Base-by-base conservation (phyloP, 2,888 invertebrate species). In the Neoitamus cyanurus region DNA sequence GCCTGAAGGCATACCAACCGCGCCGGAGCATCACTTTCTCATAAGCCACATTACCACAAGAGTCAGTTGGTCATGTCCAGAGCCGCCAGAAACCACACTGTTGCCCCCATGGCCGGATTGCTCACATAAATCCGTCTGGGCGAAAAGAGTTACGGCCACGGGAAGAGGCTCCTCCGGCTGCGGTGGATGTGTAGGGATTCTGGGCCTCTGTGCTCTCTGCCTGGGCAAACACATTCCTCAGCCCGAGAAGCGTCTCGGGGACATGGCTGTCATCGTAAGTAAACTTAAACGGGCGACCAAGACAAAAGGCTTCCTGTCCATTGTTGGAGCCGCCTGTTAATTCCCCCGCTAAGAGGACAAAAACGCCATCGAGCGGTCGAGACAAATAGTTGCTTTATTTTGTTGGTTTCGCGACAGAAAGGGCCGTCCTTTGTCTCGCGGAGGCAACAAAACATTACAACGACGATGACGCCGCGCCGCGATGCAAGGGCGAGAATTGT, bases 341-440 rank as follows among this genome's bases (percentile, higher is more conserved):
- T 58, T 58, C 58, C 58, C 58, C 58, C 58, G 20, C 58, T 42
- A 42, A 58, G 58, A 20, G 9, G 58, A 58, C 25, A 25, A 58
- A 58, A 25, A 20, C 58, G 7, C 58, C 58, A 58, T 58, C 20
- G 25, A 58, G 58, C 58, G 58, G 58, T 20, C 58, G 58, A 20
- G 58, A 58, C 58, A 58, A 58, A 58, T 58, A 58, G 58, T 58
- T 58, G 20, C 58, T 58, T 58, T 58, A 58, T 58, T 58, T 58
- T 58, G 25, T 58, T 9, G 58, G 58, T 58, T 58, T 58, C 58
- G 20, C 58, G 58, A 25, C 58, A 58, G 58, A 58, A 58, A 58
- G 58, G 25, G 25, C 58, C 58, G 58, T 20, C 58, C 58, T 58
- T 58, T 58, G 25, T 58, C 25, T 58, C 58, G 58, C 25, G 9